phyloP scores from a whole-genome alignment of 1,140 invertebrate species.

The Panulirus ornatus region DNA sequence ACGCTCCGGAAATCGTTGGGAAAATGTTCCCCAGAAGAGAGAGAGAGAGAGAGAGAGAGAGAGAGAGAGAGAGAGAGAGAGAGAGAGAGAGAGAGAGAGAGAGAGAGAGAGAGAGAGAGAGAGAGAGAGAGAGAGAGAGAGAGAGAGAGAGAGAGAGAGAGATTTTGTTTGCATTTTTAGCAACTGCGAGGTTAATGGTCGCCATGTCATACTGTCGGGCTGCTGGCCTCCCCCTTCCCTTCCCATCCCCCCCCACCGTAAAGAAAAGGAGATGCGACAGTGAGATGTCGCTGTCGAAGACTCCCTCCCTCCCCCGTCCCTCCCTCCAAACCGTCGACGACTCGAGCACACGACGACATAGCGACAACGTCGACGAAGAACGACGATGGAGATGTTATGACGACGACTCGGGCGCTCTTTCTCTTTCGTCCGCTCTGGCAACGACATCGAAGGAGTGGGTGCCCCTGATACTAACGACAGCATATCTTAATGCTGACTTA shows the following conservation, averaged over 20 bases:
- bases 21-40: slow-evolving; percentile 12
- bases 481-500: slow-evolving; percentile 28
- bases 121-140: background rate
- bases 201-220: slow-evolving; percentile 32
- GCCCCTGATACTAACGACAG: slow-evolving; percentile 11
- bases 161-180: slow-evolving; percentile 62
- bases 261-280: slow-evolving; percentile 15
- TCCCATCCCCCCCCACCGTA: background rate
- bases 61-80: background rate
- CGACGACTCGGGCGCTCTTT: too few species aligned
- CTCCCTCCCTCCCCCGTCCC: too few species aligned
- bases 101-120: background rate
- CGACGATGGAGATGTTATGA: background rate
- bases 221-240: too few species aligned
- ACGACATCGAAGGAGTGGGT: background rate
- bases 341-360: background rate
- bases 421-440: background rate
- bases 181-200: slow-evolving; percentile 39
- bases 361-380: background rate
- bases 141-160: too few species aligned
- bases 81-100: background rate
- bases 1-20: slow-evolving; percentile 46
- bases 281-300: background rate
- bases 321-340: background rate
- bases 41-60: background rate